A percentile compares a stretch with the other conserved stretches of the same genome.
Evolutionary conservation across 2,888 invertebrate genomes (phyloP).

Genomic region (Epistrophella euchroma): DNA sequence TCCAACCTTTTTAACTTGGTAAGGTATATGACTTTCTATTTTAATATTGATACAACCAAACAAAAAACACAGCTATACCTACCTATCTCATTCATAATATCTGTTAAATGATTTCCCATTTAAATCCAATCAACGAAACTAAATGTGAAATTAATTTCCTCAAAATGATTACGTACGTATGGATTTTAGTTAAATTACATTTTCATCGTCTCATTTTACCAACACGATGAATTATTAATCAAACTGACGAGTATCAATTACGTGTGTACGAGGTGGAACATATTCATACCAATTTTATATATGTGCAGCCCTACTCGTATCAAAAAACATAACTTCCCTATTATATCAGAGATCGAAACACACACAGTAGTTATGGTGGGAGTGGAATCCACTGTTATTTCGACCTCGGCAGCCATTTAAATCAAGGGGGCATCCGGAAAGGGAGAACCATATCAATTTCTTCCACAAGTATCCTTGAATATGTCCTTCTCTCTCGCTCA

Average conservation of each 20-base stretch:
- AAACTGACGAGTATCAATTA: slow-evolving; percentile 73
- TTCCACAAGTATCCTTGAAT: slow-evolving; percentile 5
- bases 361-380: background rate
- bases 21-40: background rate
- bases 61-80: background rate
- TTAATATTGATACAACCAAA: background rate
- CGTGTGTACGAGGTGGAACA: slow-evolving; percentile 41
- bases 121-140: slow-evolving; percentile 73
- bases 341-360: background rate
- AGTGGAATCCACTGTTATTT: slow-evolving; percentile 8
- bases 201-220: slow-evolving; percentile 74
- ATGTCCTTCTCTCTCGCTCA: slow-evolving; percentile 12
- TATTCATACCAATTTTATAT: background rate
- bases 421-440: background rate
- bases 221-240: slow-evolving; percentile 69
- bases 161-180: slow-evolving; percentile 50
- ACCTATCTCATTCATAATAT: slow-evolving; percentile 44
- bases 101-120: slow-evolving; percentile 69
- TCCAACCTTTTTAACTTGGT: background rate
- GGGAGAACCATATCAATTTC: slow-evolving; percentile 7
- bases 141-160: slow-evolving; percentile 74
- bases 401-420: slow-evolving; percentile 17
- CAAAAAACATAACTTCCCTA: slow-evolving; percentile 9
- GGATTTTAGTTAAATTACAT: slow-evolving; percentile 73
- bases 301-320: background rate